Conservation (phyloP, 1,140 invertebrate genomes). For the Metaphire vulgaris region DNA sequence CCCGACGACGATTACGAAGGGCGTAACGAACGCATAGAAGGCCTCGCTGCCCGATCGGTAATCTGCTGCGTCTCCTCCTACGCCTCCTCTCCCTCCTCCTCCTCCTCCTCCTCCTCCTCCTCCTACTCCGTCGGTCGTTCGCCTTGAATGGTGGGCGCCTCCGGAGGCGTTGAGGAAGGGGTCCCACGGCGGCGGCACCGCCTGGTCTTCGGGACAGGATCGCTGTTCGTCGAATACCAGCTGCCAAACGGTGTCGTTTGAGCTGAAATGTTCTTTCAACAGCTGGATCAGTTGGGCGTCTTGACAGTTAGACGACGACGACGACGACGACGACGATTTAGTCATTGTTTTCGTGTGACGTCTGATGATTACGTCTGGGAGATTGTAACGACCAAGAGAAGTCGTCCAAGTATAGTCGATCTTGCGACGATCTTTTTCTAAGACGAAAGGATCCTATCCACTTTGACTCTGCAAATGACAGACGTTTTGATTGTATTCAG, state of each 20-base stretch:
- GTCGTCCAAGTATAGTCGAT: not conserved
- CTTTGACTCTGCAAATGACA: not conserved
- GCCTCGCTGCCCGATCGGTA: no score
- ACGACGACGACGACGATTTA: not conserved
- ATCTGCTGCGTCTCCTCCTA: no score
- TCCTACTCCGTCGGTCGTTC: no score
- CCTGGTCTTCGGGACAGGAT: not conserved
- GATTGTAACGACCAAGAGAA: no score
- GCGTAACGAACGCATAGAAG: slow-evolving; percentile 26
- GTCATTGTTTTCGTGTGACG: not conserved
- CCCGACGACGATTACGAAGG: slow-evolving; percentile 34
- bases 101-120: no score
- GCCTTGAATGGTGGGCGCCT: no score
- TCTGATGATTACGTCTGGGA: no score
- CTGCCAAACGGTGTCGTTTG: not conserved
- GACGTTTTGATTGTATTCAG: not conserved
- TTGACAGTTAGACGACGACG: not conserved
- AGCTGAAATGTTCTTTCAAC: not conserved
- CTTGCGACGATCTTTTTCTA: not conserved
- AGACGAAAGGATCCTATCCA: not conserved
- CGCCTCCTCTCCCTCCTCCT: no score
- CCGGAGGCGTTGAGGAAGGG: no score
- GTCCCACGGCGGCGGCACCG: no score
- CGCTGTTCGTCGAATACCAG: not conserved
- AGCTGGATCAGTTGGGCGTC: not conserved